A percentile compares a stretch with the other conserved stretches of the same genome.
Conservation (phyloP, 2,888 invertebrate species). For the Tinea pellionella region DNA sequence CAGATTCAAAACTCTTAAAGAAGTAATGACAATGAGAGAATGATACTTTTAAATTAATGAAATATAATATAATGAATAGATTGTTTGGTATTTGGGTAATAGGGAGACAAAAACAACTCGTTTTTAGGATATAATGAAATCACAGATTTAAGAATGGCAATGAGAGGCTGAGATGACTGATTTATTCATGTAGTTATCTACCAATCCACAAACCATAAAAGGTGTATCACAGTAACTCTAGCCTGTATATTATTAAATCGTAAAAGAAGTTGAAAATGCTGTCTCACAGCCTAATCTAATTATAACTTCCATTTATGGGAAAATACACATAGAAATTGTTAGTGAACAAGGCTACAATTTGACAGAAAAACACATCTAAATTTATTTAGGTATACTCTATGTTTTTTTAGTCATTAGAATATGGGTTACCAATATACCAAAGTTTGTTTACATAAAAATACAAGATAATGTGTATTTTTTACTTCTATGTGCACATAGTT, state of each 20-base stretch:
- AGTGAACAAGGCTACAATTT: too few species aligned
- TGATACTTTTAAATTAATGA: background rate
- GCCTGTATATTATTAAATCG: conserved; percentile 62
- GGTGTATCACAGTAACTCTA: conserved; percentile 69
- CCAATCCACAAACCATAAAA: conserved; percentile 30
- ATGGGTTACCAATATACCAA: too few species aligned
- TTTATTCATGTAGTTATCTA: conserved; percentile 15
- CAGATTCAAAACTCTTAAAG: conserved; percentile 39
- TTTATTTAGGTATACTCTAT: conserved; percentile 17
- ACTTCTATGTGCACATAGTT: conserved; percentile 36
- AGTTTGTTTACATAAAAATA: too few species aligned
- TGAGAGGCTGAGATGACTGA: conserved; percentile 15
- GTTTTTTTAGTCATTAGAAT: too few species aligned
- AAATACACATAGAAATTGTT: conserved; percentile 19
- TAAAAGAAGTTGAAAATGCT: conserved; percentile 52
- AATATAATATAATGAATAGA: background rate
- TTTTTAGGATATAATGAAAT: conserved; percentile 41
- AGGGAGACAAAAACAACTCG: conserved; percentile 18
- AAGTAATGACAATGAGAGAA: conserved; percentile 6
- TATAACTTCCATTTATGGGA: conserved; percentile 31
- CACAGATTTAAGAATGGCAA: conserved; percentile 47
- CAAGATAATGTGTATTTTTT: conserved; percentile 33
- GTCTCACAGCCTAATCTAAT: conserved; percentile 65
- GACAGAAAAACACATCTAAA: conserved; percentile 20
- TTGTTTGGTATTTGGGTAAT: background rate